Evolutionary conservation across 1,140 invertebrate species (phyloP), one percentile per base, ranked within the genome.

Genomic region (Calephelis nemesis): DNA sequence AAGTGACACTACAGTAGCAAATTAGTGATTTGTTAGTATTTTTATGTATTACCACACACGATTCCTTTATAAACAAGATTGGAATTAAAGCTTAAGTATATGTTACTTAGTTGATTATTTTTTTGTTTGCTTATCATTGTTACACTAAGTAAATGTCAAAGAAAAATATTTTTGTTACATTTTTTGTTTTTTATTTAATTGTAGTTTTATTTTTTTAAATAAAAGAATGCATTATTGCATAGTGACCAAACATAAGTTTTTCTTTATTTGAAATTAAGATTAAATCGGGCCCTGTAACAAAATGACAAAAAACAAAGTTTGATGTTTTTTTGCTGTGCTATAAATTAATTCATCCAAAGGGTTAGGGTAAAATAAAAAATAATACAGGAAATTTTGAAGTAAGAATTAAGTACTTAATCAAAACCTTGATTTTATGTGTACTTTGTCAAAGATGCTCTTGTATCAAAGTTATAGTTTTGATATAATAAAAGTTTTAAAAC

Each of bases 101-200:
- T 11, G 19, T 10, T 1, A 30, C 30, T 30, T 30, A 58, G 10
- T 39, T 54, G 15, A 52, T 15, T 58, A 11, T 6, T 12, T 58
- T 58, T 58, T 30, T 15, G 8, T 39, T 5, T 58, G 19, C 15
- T 45, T 45, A 1, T 45, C 52, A 58, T 58, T 39, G 54, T 54
- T 54, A 10, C 4, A 19, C 7, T n/a, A 52, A 52, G 15, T 13
- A 52, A 52, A 30, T 54, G 10, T 58, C 30, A 58, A 45, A 39
- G 30, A 58, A 58, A 58, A 58, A 58, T 58, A 58, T 58, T 30
- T 58, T 58, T 58, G 15, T 58, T 30, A 30, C 30, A 58, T 58
- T 30, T 58, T 30, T 30, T 58, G n/a, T 58, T 58, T 30, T 58
- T 58, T 58, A 30, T 58, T 58, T 19, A 58, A 58, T 58, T 58